phyloP scores from a whole-genome alignment of 2,888 invertebrate species.

The Heteromurus nitidus region DNA sequence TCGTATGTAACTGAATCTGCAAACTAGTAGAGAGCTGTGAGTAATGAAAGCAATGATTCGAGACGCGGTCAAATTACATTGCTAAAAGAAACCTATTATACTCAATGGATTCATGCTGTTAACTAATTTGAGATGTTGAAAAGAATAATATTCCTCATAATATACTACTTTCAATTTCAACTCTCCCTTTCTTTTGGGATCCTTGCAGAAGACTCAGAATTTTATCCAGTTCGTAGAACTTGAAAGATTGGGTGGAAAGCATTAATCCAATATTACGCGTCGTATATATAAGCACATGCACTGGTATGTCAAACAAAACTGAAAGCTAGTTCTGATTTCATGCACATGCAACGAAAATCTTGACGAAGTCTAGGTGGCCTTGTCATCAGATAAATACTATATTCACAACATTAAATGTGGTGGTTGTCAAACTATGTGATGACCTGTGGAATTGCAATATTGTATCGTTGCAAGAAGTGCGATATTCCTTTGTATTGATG shows the following conservation, averaged over 20 bases:
- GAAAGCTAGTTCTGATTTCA: slow-evolving; percentile 61
- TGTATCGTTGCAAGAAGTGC: too few species aligned
- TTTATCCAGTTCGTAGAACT: too few species aligned
- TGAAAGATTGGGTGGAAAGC: neutral
- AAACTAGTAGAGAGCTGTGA: too few species aligned
- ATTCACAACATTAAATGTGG: too few species aligned
- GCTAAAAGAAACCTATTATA: slow-evolving; percentile 45
- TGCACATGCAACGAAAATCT: slow-evolving; percentile 47
- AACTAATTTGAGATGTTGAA: slow-evolving; percentile 58
- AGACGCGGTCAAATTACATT: slow-evolving; percentile 29
- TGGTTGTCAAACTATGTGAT: too few species aligned
- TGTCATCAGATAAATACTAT: too few species aligned
- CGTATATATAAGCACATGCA: slow-evolving; percentile 19
- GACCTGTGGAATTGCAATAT: too few species aligned
- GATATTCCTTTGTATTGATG: too few species aligned
- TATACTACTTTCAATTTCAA: slow-evolving; percentile 13
- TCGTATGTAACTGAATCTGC: too few species aligned
- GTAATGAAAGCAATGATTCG: slow-evolving; percentile 19
- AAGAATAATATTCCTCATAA: slow-evolving; percentile 47
- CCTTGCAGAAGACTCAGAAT: slow-evolving; percentile 20
- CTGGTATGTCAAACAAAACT: slow-evolving; percentile 13
- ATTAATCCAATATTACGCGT: neutral
- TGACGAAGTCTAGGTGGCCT: too few species aligned
- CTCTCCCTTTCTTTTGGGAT: neutral
- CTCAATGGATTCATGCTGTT: slow-evolving; percentile 49